Evolutionary conservation across 1,140 invertebrate genomes (phyloP), one percentile per base, ranked within the genome.

Genomic region (Monochamus saltuarius): DNA sequence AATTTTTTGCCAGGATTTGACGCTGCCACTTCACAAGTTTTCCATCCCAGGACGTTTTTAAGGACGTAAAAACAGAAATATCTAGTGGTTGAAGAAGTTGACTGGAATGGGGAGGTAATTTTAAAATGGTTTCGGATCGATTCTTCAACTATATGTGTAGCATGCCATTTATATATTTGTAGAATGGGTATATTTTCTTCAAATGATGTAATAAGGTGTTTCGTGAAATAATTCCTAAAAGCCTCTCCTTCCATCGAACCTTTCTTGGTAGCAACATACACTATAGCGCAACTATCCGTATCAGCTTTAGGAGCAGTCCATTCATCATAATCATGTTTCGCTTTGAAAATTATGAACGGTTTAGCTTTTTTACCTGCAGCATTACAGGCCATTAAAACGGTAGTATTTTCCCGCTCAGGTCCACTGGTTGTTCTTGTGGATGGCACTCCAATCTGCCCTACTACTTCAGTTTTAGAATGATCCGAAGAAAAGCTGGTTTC

Each of bases 321-420:
- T 8, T 11, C 11, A 40, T 40, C 38, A n/a, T 17, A 47, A 19
- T 4, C 22, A 29, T 47, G 16, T 47, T 17, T 47, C 17, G 2
- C 45, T 14, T n/a, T n/a, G 45, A 47, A 47, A 47, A 47, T 19
- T 11, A 47, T 47, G 2, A 47, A 47, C 7, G 45, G 45, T 1
- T 3, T n/a, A 13, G 22, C 22, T 47, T 47, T 47, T 17, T 29
- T 4, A 14, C 22, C 45, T 11, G 10, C 22, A 13, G 4, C 3
- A 47, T 29, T 47, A 29, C 45, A 47, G 2, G 45, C 45, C 45
- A 47, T 47, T 29, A 47, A 47, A 17, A 47, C 45, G 11, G 45
- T 47, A 17, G 17, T 47, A 17, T 47, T 47, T 47, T 19, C 45
- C 17, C 10, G 11, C 11, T 10, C 45, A n/a, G 2, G 45, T 47